Evolutionary conservation across 2,113 vertebrate genomes (phyloP).

Genomic region (Perca flavescens): DNA sequence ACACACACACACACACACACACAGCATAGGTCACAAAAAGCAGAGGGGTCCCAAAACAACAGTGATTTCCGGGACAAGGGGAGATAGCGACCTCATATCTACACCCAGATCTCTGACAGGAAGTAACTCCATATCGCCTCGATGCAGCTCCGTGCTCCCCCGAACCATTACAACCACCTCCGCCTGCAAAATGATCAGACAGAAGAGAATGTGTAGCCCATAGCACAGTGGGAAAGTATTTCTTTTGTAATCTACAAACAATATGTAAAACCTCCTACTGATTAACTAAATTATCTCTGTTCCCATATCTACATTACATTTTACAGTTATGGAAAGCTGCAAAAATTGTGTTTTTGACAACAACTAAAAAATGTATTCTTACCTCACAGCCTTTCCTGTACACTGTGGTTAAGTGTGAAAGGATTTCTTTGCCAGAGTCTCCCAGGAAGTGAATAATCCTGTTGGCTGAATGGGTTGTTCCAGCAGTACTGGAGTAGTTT

Average conservation of each 20-base stretch:
- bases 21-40: conserved; percentile 77
- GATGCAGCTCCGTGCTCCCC: conserved; percentile 68
- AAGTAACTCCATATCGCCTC: conserved; percentile 77
- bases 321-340: neutral
- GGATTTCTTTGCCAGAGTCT: conserved; percentile 74
- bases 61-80: conserved; percentile 21
- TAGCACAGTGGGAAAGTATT: neutral
- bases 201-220: neutral
- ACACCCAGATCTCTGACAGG: conserved; percentile 80
- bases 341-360: neutral
- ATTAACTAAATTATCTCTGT: neutral
- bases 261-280: neutral
- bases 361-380: conserved; percentile 3
- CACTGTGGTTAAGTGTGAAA: conserved; percentile 56
- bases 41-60: conserved; percentile 79
- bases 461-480: neutral
- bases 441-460: conserved; percentile 70
- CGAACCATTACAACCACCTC: conserved; percentile 63
- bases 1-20: too few relatives aligned
- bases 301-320: neutral
- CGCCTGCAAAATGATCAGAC: conserved; percentile 54
- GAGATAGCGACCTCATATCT: conserved; percentile 22
- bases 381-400: conserved; percentile 73
- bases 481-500: conserved; percentile 9
- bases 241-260: neutral